Percentiles rank a stretch among this genome's conserved stretches.
These are phyloP conservation scores for Anguilla marmorata DNA, from an alignment of 2,797 vertebrate genomes.

Conservation along the genomic window DNA sequence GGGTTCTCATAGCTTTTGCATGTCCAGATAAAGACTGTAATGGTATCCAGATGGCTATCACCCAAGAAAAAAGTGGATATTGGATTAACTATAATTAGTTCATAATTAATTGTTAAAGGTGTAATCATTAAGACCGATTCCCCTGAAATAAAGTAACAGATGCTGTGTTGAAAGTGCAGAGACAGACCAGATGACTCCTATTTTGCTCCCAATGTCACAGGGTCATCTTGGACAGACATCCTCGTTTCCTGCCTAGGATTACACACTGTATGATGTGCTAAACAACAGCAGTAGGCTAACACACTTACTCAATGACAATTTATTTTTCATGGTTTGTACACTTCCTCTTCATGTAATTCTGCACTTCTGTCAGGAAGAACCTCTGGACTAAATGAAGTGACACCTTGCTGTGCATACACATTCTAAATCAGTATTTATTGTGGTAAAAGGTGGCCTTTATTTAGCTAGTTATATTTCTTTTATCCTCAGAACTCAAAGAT, in stretches of 20 bases:
- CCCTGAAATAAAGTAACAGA: neutral
- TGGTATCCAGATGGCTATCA: neutral
- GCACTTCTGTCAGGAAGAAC: neutral
- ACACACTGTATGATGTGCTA: neutral
- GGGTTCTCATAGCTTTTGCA: neutral
- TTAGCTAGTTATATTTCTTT: no score
- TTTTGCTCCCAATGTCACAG: neutral
- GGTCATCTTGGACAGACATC: neutral
- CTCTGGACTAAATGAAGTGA: no score
- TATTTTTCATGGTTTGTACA: conserved; percentile 4
- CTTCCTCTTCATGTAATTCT: neutral
- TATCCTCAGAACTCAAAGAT: no score
- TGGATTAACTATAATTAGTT: neutral
- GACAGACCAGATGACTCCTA: neutral
- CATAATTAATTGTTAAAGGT: neutral
- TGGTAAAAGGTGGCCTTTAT: no score
- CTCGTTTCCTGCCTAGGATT: neutral
- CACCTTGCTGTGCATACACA: no score
- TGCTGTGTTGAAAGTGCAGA: neutral
- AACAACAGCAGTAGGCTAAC: neutral
- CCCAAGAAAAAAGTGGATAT: neutral
- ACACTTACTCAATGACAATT: neutral
- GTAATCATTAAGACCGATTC: neutral
- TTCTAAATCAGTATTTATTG: no score
- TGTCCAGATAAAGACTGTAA: neutral